Evolutionary conservation across 1,140 invertebrate species (phyloP).

Genomic region (Danaus plexippus): DNA sequence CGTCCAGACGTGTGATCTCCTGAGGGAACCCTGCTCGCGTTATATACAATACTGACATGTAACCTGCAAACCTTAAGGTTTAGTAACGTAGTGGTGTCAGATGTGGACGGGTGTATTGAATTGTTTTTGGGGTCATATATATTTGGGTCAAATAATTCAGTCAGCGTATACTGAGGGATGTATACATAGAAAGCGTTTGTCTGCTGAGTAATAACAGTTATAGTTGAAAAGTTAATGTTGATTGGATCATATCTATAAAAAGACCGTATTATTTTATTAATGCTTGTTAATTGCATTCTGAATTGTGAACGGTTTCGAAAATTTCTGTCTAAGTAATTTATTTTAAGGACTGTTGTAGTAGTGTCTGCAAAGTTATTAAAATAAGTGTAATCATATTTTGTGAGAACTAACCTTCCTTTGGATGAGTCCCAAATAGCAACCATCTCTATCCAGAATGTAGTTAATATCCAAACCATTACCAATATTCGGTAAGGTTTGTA

Average conservation of each 20-base stretch:
- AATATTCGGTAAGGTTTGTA: constrained; percentile 71
- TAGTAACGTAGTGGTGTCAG: no score
- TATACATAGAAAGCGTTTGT: neutral
- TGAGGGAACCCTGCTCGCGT: constrained; percentile 37
- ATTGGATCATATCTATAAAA: neutral
- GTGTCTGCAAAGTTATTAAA: no score
- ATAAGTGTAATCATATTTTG: no score
- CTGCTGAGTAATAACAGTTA: neutral
- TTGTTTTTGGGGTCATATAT: no score
- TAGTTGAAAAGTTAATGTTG: neutral
- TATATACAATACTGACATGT: constrained; percentile 14
- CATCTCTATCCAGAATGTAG: constrained; percentile 71
- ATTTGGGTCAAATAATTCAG: no score
- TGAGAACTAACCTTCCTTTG: constrained; percentile 74
- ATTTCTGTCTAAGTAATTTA: no score
- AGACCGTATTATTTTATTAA: no score
- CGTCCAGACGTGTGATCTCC: constrained; percentile 81
- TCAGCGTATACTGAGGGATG: no score
- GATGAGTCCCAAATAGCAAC: constrained; percentile 80
- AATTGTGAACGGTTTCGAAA: no score
- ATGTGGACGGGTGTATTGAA: no score
- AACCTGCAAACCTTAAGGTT: constrained; percentile 1
- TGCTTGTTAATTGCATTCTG: no score
- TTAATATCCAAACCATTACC: constrained; percentile 62
- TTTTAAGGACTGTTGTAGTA: no score